phyloP scores from a whole-genome alignment of 2,888 invertebrate species.

The Keiferia lycopersicella region DNA sequence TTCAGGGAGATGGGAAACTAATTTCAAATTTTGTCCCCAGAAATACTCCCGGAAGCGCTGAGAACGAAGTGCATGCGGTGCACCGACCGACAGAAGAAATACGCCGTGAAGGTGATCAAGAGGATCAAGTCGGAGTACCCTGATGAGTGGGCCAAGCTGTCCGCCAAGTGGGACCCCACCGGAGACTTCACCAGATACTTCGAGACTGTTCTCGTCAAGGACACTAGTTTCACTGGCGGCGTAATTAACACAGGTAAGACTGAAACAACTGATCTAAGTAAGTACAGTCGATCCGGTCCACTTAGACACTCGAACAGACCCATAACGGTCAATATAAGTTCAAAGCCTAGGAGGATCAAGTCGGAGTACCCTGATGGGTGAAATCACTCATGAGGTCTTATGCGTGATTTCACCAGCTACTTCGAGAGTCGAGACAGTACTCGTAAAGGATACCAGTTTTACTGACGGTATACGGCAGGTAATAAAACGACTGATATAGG shows the following conservation, averaged over 20 bases:
- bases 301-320: no score
- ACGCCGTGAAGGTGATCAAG: constrained; percentile 85
- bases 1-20: not conserved
- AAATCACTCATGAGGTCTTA: constrained; percentile 90
- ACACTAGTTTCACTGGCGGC: constrained; percentile 54
- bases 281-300: no score
- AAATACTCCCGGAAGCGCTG: constrained; percentile 86
- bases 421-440: constrained; percentile 73
- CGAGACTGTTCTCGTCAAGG: constrained; percentile 67
- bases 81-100: constrained; percentile 83
- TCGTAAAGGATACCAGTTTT: constrained; percentile 62
- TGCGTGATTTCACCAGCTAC: constrained; percentile 81
- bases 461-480: constrained; percentile 61
- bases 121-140: constrained; percentile 83
- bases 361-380: constrained; percentile 84
- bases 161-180: constrained; percentile 86
- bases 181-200: constrained; percentile 82
- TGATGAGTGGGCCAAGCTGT: constrained; percentile 85
- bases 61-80: constrained; percentile 84
- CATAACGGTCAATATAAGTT: no score
- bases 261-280: no score
- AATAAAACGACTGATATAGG: no score
- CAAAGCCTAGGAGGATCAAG: constrained; percentile 83
- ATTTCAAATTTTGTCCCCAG: constrained; percentile 59
- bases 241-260: constrained; percentile 60